Evolutionary conservation across 1,140 invertebrate genomes (phyloP), one percentile per base, ranked within the genome.

Genomic region (Trichogramma pretiosum): DNA sequence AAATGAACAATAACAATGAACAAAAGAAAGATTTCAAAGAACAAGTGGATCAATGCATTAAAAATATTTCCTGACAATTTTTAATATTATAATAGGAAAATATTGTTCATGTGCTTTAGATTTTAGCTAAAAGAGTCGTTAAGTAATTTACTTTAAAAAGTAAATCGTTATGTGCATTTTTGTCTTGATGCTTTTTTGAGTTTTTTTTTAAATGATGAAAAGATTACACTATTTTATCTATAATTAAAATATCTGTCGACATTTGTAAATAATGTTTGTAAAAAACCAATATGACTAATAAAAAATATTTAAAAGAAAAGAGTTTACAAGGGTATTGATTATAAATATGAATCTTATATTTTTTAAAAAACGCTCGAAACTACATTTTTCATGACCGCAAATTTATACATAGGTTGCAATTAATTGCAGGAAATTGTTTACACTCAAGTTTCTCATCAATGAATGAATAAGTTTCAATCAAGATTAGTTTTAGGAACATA

Each of bases 191-290:
- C 16, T 48, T 41, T 14, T 47, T 22, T 24, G n/a, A 37, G 30
- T 11, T 32, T 32, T 22, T 26, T 24, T 28, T 21, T 42, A 40
- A 10, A 16, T 17, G 28, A 37, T 32, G 11, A 21, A 23, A 16
- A 43, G 32, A 37, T 39, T 17, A 21, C n/a, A 49, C 33, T 44
- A 28, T 2, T 3, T 44, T 49, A 43, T 40, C 24, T 46, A 40
- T 50, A 23, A n/a, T n/a, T n/a, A n/a, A 17, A 0, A 43, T 41
- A 46, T 26, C 18, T 17, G 19, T 41, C 32, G 24, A 23, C 46
- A 42, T 46, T 42, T 51, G 43, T 51, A 46, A 45, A 50, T 50
- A 50, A n/a, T 50, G 48, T 46, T 37, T 28, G 41, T 50, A 50
- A 49, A 49, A n/a, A 13, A 40, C 23, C 14, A 37, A 22, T 24